phyloP scores from a whole-genome alignment of 2,888 invertebrate species.

The Rhyacophila evoluta region DNA sequence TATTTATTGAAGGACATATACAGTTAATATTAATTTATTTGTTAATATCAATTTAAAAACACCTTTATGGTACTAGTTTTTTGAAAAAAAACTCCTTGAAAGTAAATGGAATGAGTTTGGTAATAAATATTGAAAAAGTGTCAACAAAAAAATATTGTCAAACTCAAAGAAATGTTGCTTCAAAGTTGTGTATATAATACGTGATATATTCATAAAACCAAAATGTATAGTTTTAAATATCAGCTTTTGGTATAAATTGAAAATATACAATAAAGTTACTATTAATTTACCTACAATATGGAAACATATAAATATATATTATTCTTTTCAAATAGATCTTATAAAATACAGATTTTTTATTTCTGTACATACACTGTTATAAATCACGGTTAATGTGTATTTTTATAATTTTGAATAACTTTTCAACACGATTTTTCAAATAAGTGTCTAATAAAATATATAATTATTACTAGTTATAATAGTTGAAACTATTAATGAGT shows the following conservation, averaged over 20 bases:
- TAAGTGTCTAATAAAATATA: constrained; percentile 8
- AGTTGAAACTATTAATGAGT: background rate
- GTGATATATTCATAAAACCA: constrained; percentile 42
- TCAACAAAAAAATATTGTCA: background rate
- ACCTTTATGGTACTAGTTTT: background rate
- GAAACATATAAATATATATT: constrained; percentile 10
- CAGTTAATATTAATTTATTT: too few species aligned
- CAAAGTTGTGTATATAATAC: constrained; percentile 42
- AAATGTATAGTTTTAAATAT: constrained; percentile 31
- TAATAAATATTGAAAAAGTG: background rate
- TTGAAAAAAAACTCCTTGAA: background rate
- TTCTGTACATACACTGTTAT: constrained; percentile 54
- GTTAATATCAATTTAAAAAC: too few species aligned
- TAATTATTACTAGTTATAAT: background rate
- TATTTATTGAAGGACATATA: too few species aligned
- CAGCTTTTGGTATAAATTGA: constrained; percentile 9
- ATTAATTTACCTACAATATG: background rate
- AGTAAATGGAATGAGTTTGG: background rate
- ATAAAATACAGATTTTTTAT: constrained; percentile 20
- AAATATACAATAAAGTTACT: background rate
- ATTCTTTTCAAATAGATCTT: constrained; percentile 25
- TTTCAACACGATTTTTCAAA: background rate
- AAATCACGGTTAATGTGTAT: constrained; percentile 59
- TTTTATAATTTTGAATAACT: background rate
- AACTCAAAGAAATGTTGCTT: constrained; percentile 27